Base-by-base conservation (phyloP, 2,113 vertebrate genomes). In the Prinia subflava region DNA sequence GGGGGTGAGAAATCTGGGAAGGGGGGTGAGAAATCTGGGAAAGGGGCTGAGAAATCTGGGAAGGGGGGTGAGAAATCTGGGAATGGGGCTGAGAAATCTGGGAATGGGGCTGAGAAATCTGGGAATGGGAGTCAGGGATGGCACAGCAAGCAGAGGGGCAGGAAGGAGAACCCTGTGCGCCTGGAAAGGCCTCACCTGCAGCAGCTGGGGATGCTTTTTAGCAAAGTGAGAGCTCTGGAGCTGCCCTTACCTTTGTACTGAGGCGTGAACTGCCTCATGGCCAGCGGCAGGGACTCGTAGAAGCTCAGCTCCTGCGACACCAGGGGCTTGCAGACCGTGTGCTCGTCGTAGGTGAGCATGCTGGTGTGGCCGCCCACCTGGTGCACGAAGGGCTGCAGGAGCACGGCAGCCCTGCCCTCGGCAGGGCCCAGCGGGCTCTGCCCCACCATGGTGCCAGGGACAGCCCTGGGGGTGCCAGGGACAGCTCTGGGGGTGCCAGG, bases 321-420 rank as follows among this genome's bases (percentile, higher is more conserved):
- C 65, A 98, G 95, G 39, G 98, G 98, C 80, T 98, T 98, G 97
- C 98, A 98, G 62, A 98, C 35, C 0, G 98, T 98, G 88, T 97
- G 83, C 53, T 97, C 97, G 0, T 98, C 98, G 2, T 98, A 98
- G 79, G 71, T 96, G 96, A 98, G 95, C 95, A 98, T 86, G 37
- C 98, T 98, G 76, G 97, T 79, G 94, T 98, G 98, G 8, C 98
- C 98, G 4, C 98, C 98, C 7, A 98, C 98, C 90, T 98, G 98
- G 56, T 98, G 98, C 89, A 98, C 52, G 5, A 98, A 98, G 77
- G 98, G 98, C 95, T 98, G 97, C 90, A 98, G 96, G 2, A 75
- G 96, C 70, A 98, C 94, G 0, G 89, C 87, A 1, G 31, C 68
- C 57, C 93, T 55, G 65, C 79, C 2, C 16, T 95, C 96, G 2